A percentile compares a stretch with the other conserved stretches of the same genome.
Evolutionary conservation across 2,888 invertebrate genomes (phyloP).

Genomic region (Melipona bicolor): DNA sequence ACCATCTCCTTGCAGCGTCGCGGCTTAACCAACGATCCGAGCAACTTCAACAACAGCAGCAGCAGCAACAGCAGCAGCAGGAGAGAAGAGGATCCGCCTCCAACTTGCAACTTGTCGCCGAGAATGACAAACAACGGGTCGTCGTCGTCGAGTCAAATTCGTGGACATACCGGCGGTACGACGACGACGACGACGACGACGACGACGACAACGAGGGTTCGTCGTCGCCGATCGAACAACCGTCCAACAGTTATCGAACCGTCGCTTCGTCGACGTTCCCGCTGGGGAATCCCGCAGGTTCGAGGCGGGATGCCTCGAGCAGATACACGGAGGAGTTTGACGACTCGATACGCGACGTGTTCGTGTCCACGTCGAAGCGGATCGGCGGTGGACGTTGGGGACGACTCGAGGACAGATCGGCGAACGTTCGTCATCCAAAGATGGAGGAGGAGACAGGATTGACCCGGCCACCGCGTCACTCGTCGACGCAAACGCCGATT

Average conservation of each 20-base stretch:
- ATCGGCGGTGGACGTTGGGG: neutral
- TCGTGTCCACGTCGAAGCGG: conserved; percentile 48
- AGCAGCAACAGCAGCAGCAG: neutral
- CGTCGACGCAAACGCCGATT: conserved; percentile 64
- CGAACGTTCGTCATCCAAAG: conserved; percentile 38
- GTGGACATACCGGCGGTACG: neutral
- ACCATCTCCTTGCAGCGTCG: neutral
- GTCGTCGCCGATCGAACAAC: neutral
- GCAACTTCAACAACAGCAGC: neutral
- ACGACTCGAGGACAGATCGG: conserved; percentile 15
- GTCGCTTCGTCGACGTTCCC: neutral
- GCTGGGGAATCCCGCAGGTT: no score
- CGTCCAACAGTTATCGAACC: neutral
- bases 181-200: neutral
- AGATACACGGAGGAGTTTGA: conserved; percentile 28
- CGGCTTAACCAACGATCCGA: neutral
- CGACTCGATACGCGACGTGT: conserved; percentile 47
- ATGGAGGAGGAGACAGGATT: conserved; percentile 52
- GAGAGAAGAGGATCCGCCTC: neutral
- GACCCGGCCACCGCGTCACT: conserved; percentile 63
- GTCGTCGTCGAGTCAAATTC: neutral
- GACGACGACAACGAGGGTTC: neutral
- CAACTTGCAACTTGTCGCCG: neutral
- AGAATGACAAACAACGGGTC: conserved; percentile 10
- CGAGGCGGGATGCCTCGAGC: conserved; percentile 6